phyloP scores from a whole-genome alignment of 2,888 invertebrate genomes.

The Conops quadrifasciatus region DNA sequence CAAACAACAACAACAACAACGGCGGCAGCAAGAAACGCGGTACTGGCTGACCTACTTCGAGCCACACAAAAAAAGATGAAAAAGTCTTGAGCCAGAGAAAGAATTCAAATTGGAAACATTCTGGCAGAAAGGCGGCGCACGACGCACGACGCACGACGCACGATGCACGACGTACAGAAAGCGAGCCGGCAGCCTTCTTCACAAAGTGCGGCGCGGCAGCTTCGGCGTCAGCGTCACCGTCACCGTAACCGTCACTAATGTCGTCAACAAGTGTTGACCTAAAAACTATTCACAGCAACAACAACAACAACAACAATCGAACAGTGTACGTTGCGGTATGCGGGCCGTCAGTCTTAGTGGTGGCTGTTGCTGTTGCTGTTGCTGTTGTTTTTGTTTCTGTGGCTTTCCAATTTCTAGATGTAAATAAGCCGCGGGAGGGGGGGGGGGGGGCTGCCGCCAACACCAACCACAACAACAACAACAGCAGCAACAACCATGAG shows the following conservation, averaged over 20 bases:
- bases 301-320: not conserved
- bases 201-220: not conserved
- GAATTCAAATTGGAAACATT: not conserved
- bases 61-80: constrained; percentile 12
- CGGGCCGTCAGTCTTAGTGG: not conserved
- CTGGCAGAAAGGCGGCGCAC: too few relatives aligned
- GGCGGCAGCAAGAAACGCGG: not conserved
- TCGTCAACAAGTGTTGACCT: constrained; percentile 29
- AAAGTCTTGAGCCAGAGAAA: not conserved
- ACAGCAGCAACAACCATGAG: not conserved
- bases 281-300: constrained; percentile 18
- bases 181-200: not conserved
- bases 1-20: constrained; percentile 1
- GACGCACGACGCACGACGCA: too few relatives aligned
- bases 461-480: constrained; percentile 16
- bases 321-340: too few relatives aligned
- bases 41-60: constrained; percentile 26
- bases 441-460: not conserved
- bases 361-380: not conserved
- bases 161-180: not conserved
- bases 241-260: not conserved
- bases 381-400: not conserved
- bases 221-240: not conserved
- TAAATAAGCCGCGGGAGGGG: not conserved
- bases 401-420: constrained; percentile 7